Base-by-base conservation (phyloP, 2,797 vertebrate species). In the Gastrophryne carolinensis region DNA sequence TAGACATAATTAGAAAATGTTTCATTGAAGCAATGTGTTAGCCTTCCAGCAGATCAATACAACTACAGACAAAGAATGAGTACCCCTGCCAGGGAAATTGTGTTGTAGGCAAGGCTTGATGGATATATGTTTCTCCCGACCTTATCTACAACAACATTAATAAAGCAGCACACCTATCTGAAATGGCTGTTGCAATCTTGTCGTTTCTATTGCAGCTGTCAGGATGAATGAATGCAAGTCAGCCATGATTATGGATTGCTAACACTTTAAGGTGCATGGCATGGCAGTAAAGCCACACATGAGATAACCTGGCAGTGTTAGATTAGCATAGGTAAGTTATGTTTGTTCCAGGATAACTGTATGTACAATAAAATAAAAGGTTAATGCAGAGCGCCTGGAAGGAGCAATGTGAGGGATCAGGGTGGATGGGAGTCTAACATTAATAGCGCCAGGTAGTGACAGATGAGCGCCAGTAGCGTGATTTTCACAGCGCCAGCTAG, bases 1-100 rank as follows among this genome's bases (percentile, higher is more conserved):
- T 27, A 41, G 30, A 53, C 57, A 27, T 72, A 53, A 72, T 62
- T 72, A 62, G 44, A 72, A 72, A 63, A 52, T 62, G 58, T 53
- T 72, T 62, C 58, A 50, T 63, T 72, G 44, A 72, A 35, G 30
- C 37, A 39, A 53, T 72, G 37, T 62, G 47, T 39, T 62, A 26
- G 32, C 58, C 19, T 63, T 30, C n/a, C 9, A 11, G 32, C 12
- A 19, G 57, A 72, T 72, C 70, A 41, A 72, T 62, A 53, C 26
- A 21, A 26, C 32, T 19, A 47, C 41, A 61, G 37, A 52, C 21
- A 27, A 62, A 63, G 70, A 72, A 53, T 53, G 32, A 63, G 32
- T 8, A 63, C 24, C 30, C 34, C 47, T 15, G 32, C 44, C 58
- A 63, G 53, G 39, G 27, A 72, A 30, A 50, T 15, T 29, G 70